phyloP scores from a whole-genome alignment of 2,888 invertebrate species.

The Melangyna quadrimaculata region DNA sequence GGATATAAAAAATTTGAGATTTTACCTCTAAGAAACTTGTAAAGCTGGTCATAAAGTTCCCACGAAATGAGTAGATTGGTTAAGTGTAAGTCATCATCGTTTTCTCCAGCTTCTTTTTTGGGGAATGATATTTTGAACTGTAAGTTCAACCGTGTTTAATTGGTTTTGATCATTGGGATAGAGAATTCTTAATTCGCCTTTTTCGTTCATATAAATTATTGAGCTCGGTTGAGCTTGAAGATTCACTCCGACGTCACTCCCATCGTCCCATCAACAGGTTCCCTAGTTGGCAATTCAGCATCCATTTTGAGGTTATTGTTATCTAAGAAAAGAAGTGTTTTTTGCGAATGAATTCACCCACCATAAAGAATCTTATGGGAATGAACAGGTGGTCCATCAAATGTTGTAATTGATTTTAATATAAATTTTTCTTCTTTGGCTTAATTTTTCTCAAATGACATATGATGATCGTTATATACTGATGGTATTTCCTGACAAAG shows the following conservation, averaged over 20 bases:
- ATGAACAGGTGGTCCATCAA: too few relatives aligned
- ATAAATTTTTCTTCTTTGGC: neutral
- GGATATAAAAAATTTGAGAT: too few relatives aligned
- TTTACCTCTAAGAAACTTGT: neutral
- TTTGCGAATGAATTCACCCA: neutral
- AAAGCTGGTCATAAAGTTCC: neutral
- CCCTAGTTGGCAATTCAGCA: neutral
- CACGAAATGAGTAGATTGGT: neutral
- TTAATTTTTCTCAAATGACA: neutral
- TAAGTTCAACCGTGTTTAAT: too few relatives aligned
- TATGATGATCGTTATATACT: neutral
- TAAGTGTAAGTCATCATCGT: neutral
- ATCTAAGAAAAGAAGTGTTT: neutral
- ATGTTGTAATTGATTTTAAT: neutral
- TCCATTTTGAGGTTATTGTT: neutral
- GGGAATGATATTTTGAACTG: neutral
- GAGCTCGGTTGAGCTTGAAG: too few relatives aligned
- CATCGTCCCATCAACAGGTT: too few relatives aligned
- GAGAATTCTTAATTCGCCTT: too few relatives aligned
- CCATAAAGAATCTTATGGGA: neutral
- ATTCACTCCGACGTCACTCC: too few relatives aligned
- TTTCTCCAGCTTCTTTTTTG: neutral
- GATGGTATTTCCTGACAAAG: neutral
- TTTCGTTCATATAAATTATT: too few relatives aligned
- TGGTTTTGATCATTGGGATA: too few relatives aligned